phyloP scores from a whole-genome alignment of 2,888 invertebrate genomes.

The Synanthedon myopaeformis region DNA sequence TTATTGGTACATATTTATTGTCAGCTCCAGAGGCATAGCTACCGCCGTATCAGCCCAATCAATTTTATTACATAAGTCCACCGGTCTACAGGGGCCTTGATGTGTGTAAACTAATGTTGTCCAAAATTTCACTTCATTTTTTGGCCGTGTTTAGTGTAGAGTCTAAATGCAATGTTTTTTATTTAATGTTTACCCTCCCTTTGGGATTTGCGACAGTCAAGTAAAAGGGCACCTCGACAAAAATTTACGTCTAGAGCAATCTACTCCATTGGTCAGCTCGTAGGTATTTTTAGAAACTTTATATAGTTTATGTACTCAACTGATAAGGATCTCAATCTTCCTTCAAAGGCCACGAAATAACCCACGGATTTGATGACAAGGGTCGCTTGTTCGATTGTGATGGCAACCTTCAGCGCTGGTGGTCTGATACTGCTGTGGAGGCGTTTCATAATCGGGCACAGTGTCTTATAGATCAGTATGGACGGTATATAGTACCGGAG shows the following conservation, averaged over 20 bases:
- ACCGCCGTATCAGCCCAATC: background rate
- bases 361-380: conserved; percentile 92
- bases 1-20: conserved; percentile 71
- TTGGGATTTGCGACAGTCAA: too few relatives aligned
- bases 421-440: conserved; percentile 80
- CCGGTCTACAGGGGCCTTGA: too few relatives aligned
- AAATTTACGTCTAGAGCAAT: too few relatives aligned
- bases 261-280: background rate
- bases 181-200: too few relatives aligned
- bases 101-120: too few relatives aligned
- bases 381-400: conserved; percentile 92
- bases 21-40: too few relatives aligned
- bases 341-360: conserved; percentile 81
- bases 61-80: background rate
- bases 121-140: too few relatives aligned
- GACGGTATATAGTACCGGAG: conserved; percentile 83
- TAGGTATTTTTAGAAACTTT: background rate
- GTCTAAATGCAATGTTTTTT: too few relatives aligned
- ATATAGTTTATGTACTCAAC: background rate
- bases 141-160: background rate
- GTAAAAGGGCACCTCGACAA: too few relatives aligned
- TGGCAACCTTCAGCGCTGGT: conserved; percentile 91
- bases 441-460: conserved; percentile 81
- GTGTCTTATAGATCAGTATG: conserved; percentile 89
- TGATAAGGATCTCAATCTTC: background rate